Percentiles rank a stretch among this genome's conserved stretches.
These are phyloP conservation scores for honey bee (Apis mellifera) DNA, from an alignment of 1,140 invertebrate genomes.

Conservation along the genomic window DNA sequence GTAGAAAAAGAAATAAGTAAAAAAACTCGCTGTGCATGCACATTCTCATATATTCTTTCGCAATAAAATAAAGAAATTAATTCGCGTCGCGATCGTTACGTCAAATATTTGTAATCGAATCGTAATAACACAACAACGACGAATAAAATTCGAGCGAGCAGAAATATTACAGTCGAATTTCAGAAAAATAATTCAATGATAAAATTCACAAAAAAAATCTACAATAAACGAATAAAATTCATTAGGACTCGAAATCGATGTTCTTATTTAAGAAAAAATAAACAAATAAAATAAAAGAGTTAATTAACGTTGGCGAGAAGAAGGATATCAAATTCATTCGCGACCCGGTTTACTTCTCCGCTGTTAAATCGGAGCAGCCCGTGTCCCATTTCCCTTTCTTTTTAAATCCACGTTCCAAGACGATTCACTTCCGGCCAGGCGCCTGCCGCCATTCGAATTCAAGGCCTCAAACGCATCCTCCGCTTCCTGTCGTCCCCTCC, in stretches of 20 bases:
- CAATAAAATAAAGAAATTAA: no score
- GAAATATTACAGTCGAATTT: no score
- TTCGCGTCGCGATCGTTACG: no score
- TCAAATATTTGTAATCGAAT: no score
- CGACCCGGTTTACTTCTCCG: constrained; percentile 38
- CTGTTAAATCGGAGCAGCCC: constrained; percentile 18
- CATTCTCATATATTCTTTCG: not conserved
- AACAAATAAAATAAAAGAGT: not conserved
- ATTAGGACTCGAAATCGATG: not conserved
- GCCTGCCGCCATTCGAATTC: constrained; percentile 28
- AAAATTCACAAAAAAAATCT: not conserved
- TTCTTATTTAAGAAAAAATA: not conserved
- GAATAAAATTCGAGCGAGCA: no score
- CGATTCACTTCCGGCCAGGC: constrained; percentile 54
- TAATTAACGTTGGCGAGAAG: not conserved
- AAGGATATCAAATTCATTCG: not conserved
- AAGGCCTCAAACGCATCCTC: constrained; percentile 44
- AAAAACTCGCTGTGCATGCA: not conserved
- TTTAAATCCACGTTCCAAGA: constrained; percentile 60
- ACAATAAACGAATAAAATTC: not conserved
- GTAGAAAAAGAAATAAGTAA: not conserved
- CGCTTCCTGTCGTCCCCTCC: constrained; percentile 33
- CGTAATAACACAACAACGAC: no score
- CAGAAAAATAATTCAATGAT: no score
- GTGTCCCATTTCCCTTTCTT: constrained; percentile 44